Evolutionary conservation across 1,140 invertebrate species (phyloP).

Genomic region (Atta colombica): DNA sequence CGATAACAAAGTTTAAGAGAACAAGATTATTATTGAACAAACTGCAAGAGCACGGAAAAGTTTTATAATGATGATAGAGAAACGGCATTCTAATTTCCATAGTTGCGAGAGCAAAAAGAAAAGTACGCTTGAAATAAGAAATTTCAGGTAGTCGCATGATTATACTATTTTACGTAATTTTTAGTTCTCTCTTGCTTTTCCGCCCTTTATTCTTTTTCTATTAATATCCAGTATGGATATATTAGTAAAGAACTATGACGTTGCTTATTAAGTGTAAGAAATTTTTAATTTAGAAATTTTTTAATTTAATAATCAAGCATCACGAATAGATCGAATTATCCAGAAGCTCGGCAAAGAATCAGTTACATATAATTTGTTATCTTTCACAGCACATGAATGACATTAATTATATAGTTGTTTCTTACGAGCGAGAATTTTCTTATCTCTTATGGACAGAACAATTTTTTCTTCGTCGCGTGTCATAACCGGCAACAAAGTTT

Average conservation of each 20-base stretch:
- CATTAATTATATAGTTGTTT: neutral
- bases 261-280: neutral
- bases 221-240: neutral
- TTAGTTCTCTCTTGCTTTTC: neutral
- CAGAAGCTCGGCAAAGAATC: neutral
- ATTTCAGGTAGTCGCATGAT: neutral
- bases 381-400: neutral
- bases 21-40: constrained; percentile 39
- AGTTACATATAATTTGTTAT: neutral
- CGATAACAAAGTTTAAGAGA: constrained; percentile 32
- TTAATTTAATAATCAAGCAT: neutral
- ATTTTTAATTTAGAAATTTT: neutral
- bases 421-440: neutral
- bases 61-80: constrained; percentile 37
- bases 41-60: neutral
- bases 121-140: neutral
- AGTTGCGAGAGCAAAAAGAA: neutral
- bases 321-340: neutral
- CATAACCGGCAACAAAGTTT: neutral
- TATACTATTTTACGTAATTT: neutral
- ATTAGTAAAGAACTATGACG: neutral
- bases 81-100: constrained; percentile 26
- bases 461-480: neutral
- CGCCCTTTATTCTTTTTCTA: neutral
- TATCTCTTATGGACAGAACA: neutral